phyloP scores from a whole-genome alignment of 2,113 vertebrate genomes.

The Dromas ardeola region DNA sequence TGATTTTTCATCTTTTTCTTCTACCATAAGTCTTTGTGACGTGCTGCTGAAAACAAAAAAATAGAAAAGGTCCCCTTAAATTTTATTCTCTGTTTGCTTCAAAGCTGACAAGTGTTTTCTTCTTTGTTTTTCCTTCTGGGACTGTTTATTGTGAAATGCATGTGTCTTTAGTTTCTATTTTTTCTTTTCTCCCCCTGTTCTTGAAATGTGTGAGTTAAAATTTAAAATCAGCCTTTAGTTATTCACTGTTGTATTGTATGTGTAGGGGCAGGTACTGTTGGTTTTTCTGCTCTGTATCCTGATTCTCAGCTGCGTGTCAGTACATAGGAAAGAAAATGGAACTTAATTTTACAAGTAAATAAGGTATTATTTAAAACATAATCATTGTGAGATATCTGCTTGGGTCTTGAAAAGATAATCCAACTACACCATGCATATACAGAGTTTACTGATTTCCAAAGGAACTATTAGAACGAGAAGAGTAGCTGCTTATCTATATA shows the following conservation, averaged over 20 bases:
- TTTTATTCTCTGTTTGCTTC: not conserved
- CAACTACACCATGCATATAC: too few species aligned
- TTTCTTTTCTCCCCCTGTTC: not conserved
- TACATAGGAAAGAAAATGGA: not conserved
- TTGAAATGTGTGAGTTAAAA: not conserved
- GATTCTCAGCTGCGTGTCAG: not conserved
- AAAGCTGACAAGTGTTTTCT: not conserved
- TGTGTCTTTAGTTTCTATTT: not conserved
- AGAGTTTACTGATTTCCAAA: not conserved
- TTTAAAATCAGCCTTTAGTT: not conserved
- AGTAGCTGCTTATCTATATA: not conserved
- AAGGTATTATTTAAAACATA: not conserved
- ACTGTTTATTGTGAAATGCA: not conserved
- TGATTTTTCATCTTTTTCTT: not conserved
- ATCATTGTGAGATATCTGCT: not conserved
- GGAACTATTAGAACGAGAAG: not conserved
- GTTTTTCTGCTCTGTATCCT: not conserved
- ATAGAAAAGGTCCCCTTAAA: not conserved
- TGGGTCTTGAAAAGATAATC: not conserved
- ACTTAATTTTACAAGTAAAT: not conserved
- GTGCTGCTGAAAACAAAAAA: not conserved
- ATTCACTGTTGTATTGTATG: not conserved
- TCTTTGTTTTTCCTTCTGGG: not conserved
- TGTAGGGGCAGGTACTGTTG: not conserved
- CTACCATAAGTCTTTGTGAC: not conserved